Conservation (phyloP, 2,888 invertebrate species). For the Apantesis nais region DNA sequence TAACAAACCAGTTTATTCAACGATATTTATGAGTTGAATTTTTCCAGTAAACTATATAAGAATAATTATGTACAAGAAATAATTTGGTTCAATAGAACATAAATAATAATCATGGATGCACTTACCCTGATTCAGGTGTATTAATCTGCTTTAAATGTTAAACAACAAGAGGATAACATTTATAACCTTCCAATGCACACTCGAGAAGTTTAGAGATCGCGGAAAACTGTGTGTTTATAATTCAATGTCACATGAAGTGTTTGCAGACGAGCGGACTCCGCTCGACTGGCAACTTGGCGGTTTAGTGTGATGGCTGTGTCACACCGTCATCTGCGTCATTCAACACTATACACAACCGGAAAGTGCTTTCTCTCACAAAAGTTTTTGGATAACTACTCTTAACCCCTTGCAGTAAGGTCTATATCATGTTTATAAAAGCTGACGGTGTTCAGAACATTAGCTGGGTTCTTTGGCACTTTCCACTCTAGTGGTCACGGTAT, state of each 20-base stretch:
- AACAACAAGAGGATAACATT: slow-evolving; percentile 54
- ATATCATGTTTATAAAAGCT: slow-evolving; percentile 30
- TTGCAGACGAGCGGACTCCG: slow-evolving; percentile 66
- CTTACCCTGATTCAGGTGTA: slow-evolving; percentile 34
- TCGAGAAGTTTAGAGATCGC: slow-evolving; percentile 45
- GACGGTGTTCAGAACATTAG: slow-evolving; percentile 26
- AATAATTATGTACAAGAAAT: neutral
- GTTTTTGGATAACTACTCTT: slow-evolving; percentile 60
- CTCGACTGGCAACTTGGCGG: slow-evolving; percentile 64
- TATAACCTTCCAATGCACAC: slow-evolving; percentile 44
- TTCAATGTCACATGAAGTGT: slow-evolving; percentile 52
- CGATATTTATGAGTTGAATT: neutral
- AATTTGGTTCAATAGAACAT: neutral
- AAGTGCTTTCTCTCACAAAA: slow-evolving; percentile 81
- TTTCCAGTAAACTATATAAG: neutral
- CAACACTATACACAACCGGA: slow-evolving; percentile 74
- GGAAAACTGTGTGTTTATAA: slow-evolving; percentile 55
- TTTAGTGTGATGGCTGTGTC: slow-evolving; percentile 55
- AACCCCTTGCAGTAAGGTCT: slow-evolving; percentile 61
- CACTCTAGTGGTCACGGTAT: slow-evolving; percentile 55
- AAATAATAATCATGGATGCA: neutral
- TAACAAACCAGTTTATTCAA: neutral
- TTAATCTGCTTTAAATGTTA: slow-evolving; percentile 17
- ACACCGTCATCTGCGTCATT: slow-evolving; percentile 81
- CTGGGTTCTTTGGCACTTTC: slow-evolving; percentile 54